phyloP scores from a whole-genome alignment of 2,888 invertebrate genomes.

The Cybosia mesomella region DNA sequence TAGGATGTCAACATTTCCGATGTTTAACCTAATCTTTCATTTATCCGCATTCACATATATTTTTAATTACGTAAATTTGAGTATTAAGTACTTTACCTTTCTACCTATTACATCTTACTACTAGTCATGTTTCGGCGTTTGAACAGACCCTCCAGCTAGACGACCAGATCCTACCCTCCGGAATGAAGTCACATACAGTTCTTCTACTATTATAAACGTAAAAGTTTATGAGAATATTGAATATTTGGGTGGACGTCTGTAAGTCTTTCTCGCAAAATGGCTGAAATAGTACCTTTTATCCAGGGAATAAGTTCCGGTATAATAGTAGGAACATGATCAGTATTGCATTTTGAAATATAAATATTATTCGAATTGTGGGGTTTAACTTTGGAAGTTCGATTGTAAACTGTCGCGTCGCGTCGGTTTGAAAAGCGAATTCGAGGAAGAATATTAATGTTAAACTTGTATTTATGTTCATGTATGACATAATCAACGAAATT shows the following conservation, averaged over 20 bases:
- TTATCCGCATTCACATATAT: slow-evolving; percentile 3
- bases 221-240: no score
- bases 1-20: background rate
- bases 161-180: background rate
- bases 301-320: background rate
- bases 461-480: slow-evolving; percentile 7
- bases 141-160: no score
- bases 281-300: no score
- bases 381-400: background rate
- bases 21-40: background rate
- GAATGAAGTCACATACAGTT: no score
- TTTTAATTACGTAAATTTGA: slow-evolving; percentile 11
- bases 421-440: background rate
- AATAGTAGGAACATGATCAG: background rate
- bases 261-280: no score
- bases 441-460: background rate
- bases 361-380: no score
- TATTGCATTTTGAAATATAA: background rate
- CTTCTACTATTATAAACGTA: no score
- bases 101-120: slow-evolving; percentile 41
- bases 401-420: background rate
- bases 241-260: no score
- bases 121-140: slow-evolving; percentile 20
- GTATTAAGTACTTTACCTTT: slow-evolving; percentile 26
- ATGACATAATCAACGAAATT: slow-evolving; percentile 5